A percentile compares a stretch with the other conserved stretches of the same genome.
Evolutionary conservation across 2,113 vertebrate genomes (phyloP).

Genomic region (Gopherus evgoodei): DNA sequence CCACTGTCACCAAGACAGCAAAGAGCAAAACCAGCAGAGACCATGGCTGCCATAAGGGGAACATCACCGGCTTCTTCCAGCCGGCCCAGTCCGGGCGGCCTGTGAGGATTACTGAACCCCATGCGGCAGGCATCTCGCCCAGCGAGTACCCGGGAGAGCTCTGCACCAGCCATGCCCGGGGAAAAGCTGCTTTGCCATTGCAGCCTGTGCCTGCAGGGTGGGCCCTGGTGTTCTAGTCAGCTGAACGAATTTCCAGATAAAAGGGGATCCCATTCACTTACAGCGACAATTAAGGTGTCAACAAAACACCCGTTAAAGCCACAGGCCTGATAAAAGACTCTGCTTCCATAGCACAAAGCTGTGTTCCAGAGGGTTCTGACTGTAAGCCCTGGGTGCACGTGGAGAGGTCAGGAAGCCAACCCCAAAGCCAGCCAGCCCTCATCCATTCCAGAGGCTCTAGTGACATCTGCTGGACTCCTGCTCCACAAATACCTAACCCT

Average conservation of each 20-base stretch:
- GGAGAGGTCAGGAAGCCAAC: background rate
- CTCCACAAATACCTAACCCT: background rate
- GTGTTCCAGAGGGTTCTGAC: background rate
- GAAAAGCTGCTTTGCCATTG: background rate
- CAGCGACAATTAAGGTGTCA: background rate
- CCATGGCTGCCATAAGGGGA: background rate
- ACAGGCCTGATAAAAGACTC: background rate
- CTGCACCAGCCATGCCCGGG: background rate
- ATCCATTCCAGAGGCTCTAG: background rate
- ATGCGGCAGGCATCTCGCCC: background rate
- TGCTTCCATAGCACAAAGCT: background rate
- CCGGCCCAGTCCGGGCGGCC: background rate
- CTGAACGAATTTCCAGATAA: background rate
- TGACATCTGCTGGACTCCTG: constrained; percentile 34
- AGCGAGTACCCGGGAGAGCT: background rate
- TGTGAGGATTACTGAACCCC: background rate
- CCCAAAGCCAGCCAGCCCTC: background rate
- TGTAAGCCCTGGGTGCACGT: background rate
- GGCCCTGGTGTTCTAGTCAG: background rate
- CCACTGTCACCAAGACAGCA: background rate
- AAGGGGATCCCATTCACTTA: background rate
- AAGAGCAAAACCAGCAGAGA: background rate
- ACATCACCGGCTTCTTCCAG: background rate
- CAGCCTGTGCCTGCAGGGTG: background rate
- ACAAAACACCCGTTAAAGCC: background rate